Conservation (phyloP, 1,140 invertebrate species). For the Hirudo medicinalis region DNA sequence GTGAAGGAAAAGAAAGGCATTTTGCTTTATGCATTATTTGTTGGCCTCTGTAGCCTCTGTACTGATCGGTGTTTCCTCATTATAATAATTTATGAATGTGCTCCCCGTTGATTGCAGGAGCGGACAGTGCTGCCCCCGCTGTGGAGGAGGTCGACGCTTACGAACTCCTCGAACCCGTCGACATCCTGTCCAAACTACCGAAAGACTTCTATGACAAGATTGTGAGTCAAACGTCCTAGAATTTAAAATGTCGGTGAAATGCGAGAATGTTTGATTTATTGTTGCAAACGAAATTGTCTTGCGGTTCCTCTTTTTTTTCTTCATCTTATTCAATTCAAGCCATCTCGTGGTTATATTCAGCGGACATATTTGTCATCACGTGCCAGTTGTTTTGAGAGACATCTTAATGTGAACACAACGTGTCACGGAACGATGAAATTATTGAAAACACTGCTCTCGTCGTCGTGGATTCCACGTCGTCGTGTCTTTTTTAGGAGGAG, state of each 20-base stretch:
- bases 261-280: too few relatives aligned
- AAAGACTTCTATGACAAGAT: slow-evolving; percentile 88
- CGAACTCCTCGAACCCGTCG: slow-evolving; percentile 76
- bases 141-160: slow-evolving; percentile 70
- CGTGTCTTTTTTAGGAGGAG: slow-evolving; percentile 52
- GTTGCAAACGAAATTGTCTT: too few relatives aligned
- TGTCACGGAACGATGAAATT: too few relatives aligned
- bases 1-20: too few relatives aligned
- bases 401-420: too few relatives aligned
- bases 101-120: slow-evolving; percentile 12
- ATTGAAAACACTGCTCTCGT: too few relatives aligned
- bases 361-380: too few relatives aligned
- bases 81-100: neutral
- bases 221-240: slow-evolving; percentile 20
- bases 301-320: too few relatives aligned
- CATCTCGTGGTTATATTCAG: too few relatives aligned
- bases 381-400: neutral
- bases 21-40: neutral
- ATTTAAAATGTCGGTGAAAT: too few relatives aligned
- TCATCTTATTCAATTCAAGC: too few relatives aligned
- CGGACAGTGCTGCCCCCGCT: slow-evolving; percentile 33
- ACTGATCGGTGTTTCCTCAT: neutral
- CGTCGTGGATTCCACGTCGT: too few relatives aligned
- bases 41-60: neutral
- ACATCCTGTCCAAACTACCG: slow-evolving; percentile 78